A percentile compares a stretch with the other conserved stretches of the same genome.
These are phyloP conservation scores for Heliconius sara DNA, from an alignment of 2,888 invertebrate genomes.

Conservation along the genomic window DNA sequence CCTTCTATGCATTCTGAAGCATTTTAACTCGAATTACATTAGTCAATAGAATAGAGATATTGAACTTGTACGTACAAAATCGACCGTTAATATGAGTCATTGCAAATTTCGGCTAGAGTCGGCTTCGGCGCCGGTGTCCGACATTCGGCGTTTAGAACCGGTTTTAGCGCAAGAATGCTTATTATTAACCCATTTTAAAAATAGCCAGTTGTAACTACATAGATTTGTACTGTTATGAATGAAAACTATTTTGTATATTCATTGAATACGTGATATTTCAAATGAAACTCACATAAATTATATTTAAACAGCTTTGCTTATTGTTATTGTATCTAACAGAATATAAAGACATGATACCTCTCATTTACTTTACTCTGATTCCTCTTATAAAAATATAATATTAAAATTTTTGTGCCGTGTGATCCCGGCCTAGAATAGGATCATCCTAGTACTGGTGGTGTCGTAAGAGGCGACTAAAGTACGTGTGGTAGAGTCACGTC, in stretches of 20 bases:
- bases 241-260: not conserved
- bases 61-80: not conserved
- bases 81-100: constrained; percentile 11
- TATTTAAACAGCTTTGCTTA: not conserved
- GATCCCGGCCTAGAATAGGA: no score
- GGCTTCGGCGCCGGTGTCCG: not conserved
- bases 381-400: no score
- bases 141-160: constrained; percentile 10
- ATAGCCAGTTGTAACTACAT: not conserved
- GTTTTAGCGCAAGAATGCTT: constrained; percentile 14
- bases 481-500: no score
- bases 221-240: not conserved
- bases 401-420: no score
- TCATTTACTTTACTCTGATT: no score
- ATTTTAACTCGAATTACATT: not conserved
- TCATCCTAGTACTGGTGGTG: no score
- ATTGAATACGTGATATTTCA: not conserved
- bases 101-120: not conserved
- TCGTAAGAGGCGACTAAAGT: no score
- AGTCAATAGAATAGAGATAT: not conserved
- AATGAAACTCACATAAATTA: not conserved
- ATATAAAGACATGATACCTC: no score
- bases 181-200: constrained; percentile 10
- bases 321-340: no score
- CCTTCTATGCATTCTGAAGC: no score